Percentiles rank a stretch among this genome's conserved stretches.
phyloP scores from a whole-genome alignment of 2,797 vertebrate species.

The Hozukius guyotensis region DNA sequence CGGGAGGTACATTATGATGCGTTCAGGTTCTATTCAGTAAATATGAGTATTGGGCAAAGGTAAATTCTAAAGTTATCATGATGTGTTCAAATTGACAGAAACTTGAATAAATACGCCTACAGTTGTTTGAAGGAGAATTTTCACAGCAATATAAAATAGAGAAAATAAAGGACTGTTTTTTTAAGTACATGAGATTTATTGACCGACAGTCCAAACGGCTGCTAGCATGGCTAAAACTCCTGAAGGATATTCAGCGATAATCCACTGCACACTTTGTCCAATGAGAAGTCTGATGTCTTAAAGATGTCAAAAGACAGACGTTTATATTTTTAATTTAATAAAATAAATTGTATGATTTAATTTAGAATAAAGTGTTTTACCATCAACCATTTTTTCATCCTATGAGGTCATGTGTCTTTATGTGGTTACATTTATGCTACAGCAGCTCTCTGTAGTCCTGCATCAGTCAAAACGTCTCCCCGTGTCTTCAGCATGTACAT shows the following conservation, averaged over 20 bases:
- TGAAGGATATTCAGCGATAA: neutral
- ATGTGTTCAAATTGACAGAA: too few species aligned
- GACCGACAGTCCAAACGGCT: neutral
- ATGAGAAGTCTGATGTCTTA: neutral
- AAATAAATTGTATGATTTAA: neutral
- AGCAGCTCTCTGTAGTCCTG: conserved; percentile 1
- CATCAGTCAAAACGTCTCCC: neutral
- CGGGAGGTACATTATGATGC: too few species aligned
- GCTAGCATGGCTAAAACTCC: neutral
- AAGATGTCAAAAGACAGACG: neutral
- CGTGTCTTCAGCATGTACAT: neutral
- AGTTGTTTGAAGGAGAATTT: rapidly evolving
- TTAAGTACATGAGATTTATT: too few species aligned
- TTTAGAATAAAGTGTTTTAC: conserved; percentile 8
- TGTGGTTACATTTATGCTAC: conserved; percentile 14
- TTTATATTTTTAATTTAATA: neutral
- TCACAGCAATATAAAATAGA: too few species aligned
- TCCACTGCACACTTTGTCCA: neutral
- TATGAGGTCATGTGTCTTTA: conserved; percentile 19
- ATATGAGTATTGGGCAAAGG: too few species aligned
- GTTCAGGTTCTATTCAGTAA: too few species aligned
- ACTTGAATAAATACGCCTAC: too few species aligned
- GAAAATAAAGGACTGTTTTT: too few species aligned
- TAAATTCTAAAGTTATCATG: too few species aligned
- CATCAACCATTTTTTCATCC: conserved; percentile 8